Percentiles rank a stretch among this genome's conserved stretches.
Conservation (phyloP, 1,140 invertebrate species). For the Ridgeia piscesae region DNA sequence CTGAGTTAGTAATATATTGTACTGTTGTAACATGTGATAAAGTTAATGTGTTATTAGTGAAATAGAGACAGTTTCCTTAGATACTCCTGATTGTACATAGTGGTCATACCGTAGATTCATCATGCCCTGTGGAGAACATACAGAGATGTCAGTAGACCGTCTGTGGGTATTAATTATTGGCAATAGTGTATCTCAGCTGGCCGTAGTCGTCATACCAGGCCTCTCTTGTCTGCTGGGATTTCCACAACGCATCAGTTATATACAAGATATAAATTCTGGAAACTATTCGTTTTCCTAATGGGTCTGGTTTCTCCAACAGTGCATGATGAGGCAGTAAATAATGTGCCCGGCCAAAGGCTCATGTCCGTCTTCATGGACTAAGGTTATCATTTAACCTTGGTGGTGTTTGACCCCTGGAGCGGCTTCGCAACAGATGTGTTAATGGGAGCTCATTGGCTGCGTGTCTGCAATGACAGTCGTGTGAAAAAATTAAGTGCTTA, state of each 20-base stretch:
- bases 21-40: neutral
- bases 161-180: neutral
- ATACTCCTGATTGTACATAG: neutral
- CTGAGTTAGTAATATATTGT: neutral
- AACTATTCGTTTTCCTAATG: neutral
- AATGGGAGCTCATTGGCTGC: neutral
- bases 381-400: conserved; percentile 5
- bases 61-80: neutral
- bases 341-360: neutral
- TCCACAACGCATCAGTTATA: conserved; percentile 1
- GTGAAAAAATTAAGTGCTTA: neutral
- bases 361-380: neutral
- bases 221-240: neutral
- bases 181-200: neutral
- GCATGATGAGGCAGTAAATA: neutral
- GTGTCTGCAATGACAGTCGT: neutral
- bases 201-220: neutral
- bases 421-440: neutral
- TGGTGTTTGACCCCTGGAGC: neutral
- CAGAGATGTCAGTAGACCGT: neutral
- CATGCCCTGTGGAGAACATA: neutral
- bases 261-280: conserved; percentile 6
- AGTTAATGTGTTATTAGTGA: neutral
- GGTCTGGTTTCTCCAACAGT: neutral
- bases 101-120: neutral